phyloP scores from a whole-genome alignment of 2,888 invertebrate species.

The Chrysotoxum bicinctum region DNA sequence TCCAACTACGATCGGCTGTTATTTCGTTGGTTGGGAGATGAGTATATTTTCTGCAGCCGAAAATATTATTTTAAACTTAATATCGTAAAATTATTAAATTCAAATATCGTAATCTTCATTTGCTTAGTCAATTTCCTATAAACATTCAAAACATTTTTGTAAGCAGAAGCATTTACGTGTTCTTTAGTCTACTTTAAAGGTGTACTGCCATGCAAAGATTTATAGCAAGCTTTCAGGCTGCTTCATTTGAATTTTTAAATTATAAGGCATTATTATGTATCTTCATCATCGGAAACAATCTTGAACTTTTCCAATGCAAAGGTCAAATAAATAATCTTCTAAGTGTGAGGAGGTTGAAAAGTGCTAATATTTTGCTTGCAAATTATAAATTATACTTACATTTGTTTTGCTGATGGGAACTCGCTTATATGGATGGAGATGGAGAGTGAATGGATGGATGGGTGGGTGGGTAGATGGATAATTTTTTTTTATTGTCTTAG shows the following conservation, averaged over 20 bases:
- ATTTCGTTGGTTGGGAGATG: no score
- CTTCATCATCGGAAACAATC: constrained; percentile 17
- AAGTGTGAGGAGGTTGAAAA: constrained; percentile 62
- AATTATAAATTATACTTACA: constrained; percentile 43
- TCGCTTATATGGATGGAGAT: background rate
- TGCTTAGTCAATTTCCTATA: background rate
- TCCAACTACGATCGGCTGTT: no score
- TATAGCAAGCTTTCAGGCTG: constrained; percentile 21
- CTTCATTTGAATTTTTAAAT: background rate
- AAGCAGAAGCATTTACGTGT: no score
- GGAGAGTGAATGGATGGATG: background rate
- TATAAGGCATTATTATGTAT: background rate
- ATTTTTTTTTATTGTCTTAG: constrained; percentile 10
- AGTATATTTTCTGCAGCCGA: no score
- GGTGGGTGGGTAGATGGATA: background rate
- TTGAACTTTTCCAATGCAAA: constrained; percentile 68
- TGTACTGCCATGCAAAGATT: no score
- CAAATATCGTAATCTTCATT: background rate
- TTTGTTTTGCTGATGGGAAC: constrained; percentile 16
- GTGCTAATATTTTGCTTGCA: constrained; percentile 53
- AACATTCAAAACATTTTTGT: background rate
- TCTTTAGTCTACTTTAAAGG: background rate
- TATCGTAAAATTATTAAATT: no score
- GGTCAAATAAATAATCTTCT: constrained; percentile 69
- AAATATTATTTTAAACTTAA: no score